Evolutionary conservation across 2,888 invertebrate genomes (phyloP), one percentile per base, ranked within the genome.

Genomic region (Cephus rjabovi): DNA sequence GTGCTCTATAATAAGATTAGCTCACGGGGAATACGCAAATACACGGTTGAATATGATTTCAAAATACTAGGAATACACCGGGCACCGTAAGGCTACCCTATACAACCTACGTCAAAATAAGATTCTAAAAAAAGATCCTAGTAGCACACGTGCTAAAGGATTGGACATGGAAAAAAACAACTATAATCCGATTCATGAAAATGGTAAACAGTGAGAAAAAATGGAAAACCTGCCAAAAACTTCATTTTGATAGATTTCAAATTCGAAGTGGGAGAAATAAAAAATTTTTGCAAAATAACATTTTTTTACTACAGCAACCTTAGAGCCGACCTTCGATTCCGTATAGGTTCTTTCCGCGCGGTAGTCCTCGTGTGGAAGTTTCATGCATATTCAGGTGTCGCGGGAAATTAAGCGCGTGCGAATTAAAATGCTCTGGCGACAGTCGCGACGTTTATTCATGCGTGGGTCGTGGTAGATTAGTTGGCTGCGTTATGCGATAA

Each of bases 391-490:
- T 87, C 87, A 86, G 71, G 15, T 34, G 31, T 23, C 86, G 84
- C 81, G 83, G 84, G 83, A 83, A 84, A 87, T 83, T 85, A 85
- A 56, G 86, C 86, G 84, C 85, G 84, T 83, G 83, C 83, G 86
- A 87, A 87, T 87, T 86, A 86, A 87, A 87, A 83, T 82, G 87
- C 83, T 81, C 83, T 84, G 79, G 80, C 75, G 80, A 79, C 33
- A 71, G 33, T 31, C 31, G 71, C 12, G 15, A 71, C 71, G 31
- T 56, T 56, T 56, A 56, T 56, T 9, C 23, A 56, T 56, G 9
- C 56, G 56, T 56, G 9, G 23, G 23, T 9, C 56, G 56, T 23
- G 9, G 56, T 56, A 56, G 56, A 56, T 56, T 56, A 9, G 56
- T 23, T 23, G 56, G 56, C 56, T 56, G 23, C 9, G 23, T 23